Conservation (phyloP, 92 coral and sea anemone species). For the Desmophyllum pertusum region DNA sequence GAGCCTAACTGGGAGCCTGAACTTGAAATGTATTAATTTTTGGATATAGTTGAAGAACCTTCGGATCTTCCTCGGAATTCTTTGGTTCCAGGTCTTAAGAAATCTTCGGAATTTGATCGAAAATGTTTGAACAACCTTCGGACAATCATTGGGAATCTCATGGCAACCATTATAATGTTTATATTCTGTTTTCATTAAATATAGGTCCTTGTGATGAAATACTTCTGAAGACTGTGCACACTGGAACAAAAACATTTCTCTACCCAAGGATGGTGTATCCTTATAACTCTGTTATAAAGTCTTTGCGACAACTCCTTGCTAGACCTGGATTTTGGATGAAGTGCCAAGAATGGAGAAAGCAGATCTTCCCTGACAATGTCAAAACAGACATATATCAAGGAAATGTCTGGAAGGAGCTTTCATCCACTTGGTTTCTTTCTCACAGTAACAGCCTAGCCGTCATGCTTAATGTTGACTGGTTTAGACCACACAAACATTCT, state of each 20-base stretch:
- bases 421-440: conserved; percentile 41
- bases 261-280: conserved; percentile 72
- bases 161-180: no score
- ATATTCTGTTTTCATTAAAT: no score
- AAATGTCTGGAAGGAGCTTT: conserved; percentile 55
- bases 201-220: conserved; percentile 62
- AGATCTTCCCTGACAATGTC: conserved; percentile 5
- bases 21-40: no score
- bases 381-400: conserved; percentile 58
- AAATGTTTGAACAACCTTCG: no score
- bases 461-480: no score
- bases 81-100: no score
- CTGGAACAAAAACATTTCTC: conserved; percentile 38
- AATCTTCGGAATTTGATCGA: no score
- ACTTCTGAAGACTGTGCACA: conserved; percentile 59
- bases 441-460: conserved; percentile 48
- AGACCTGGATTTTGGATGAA: conserved; percentile 57
- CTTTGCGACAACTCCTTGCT: conserved; percentile 41
- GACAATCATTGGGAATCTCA: no score
- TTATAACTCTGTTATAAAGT: conserved; percentile 46
- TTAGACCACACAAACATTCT: no score
- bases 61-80: no score
- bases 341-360: conserved; percentile 54
- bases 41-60: no score
- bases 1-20: no score